Conservation (phyloP, 2,113 vertebrate genomes). For the Poecile atricapillus region DNA sequence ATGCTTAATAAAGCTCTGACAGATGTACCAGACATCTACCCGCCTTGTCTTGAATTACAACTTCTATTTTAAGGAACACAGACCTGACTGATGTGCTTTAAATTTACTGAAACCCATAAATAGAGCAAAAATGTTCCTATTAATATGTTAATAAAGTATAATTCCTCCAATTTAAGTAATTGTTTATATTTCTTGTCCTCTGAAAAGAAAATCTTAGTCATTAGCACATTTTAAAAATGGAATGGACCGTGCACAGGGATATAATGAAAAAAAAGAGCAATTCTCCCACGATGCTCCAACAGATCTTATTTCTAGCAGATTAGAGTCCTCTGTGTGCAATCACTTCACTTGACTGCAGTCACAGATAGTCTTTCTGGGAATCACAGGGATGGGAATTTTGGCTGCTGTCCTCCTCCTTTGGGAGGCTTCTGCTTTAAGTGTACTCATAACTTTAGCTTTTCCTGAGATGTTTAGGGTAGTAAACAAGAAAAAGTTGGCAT, state of each 20-base stretch:
- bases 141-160: background rate
- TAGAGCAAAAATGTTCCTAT: background rate
- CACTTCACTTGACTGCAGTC: background rate
- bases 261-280: background rate
- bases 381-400: background rate
- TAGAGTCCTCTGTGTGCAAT: background rate
- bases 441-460: background rate
- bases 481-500: background rate
- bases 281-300: background rate
- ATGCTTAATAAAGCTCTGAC: conserved; percentile 20
- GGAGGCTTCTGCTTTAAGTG: background rate
- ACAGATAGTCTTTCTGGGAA: background rate
- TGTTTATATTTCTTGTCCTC: background rate
- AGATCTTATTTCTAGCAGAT: background rate
- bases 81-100: background rate
- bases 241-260: background rate
- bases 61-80: conserved; percentile 26
- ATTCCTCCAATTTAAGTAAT: background rate
- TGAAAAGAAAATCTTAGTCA: background rate
- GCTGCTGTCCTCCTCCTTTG: background rate
- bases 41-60: background rate
- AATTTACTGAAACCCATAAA: background rate
- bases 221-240: background rate
- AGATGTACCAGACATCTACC: background rate
- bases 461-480: background rate